A percentile compares a stretch with the other conserved stretches of the same genome.
phyloP scores from a whole-genome alignment of 2,888 invertebrate species.

The Trichogramma dendrolimi region DNA sequence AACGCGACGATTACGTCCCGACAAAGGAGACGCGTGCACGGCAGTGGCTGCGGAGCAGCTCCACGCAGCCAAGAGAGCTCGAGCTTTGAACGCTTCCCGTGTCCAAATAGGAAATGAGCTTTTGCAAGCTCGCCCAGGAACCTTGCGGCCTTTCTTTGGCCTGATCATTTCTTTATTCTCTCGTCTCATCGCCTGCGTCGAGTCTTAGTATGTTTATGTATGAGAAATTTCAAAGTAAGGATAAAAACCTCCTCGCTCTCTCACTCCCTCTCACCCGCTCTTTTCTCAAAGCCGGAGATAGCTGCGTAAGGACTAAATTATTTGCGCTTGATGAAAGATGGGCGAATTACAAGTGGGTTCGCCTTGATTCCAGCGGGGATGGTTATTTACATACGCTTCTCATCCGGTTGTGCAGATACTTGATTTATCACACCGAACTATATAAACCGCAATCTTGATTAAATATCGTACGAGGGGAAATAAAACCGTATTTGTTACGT shows the following conservation, averaged over 20 bases:
- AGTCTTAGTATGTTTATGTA: slow-evolving; percentile 13
- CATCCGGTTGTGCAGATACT: too few relatives aligned
- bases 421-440: too few relatives aligned
- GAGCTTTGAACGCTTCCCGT: not conserved
- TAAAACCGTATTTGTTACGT: too few relatives aligned
- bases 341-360: slow-evolving; percentile 20
- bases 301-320: slow-evolving; percentile 13
- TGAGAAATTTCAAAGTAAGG: slow-evolving; percentile 12
- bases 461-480: too few relatives aligned
- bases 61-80: too few relatives aligned
- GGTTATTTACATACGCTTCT: too few relatives aligned
- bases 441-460: too few relatives aligned
- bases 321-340: slow-evolving; percentile 2
- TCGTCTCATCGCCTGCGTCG: not conserved
- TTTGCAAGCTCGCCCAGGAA: not conserved
- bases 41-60: too few relatives aligned
- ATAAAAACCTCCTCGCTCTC: too few relatives aligned
- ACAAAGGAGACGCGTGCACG: not conserved
- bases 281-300: not conserved
- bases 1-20: slow-evolving; percentile 2
- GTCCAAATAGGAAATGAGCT: slow-evolving; percentile 15
- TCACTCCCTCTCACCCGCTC: too few relatives aligned
- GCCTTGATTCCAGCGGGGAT: slow-evolving; percentile 12
- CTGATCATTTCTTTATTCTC: not conserved
- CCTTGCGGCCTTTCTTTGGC: not conserved